Conservation (phyloP, 2,797 vertebrate species). For the Pseudochaenichthys georgianus region DNA sequence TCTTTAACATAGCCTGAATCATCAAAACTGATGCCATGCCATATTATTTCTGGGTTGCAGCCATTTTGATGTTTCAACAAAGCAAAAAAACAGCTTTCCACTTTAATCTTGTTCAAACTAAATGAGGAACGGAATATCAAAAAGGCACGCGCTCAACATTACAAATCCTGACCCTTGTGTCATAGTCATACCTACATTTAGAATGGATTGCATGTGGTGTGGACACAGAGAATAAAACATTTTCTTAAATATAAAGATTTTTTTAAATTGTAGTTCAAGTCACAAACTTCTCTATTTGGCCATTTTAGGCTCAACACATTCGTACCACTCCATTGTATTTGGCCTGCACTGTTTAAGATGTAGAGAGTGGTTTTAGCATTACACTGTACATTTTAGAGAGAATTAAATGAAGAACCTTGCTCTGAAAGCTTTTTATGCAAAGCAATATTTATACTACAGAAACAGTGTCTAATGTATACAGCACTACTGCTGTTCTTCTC, state of each 20-base stretch:
- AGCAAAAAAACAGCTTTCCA: slow-evolving; percentile 1
- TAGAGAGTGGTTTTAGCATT: not conserved
- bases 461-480: not conserved
- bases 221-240: not conserved
- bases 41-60: slow-evolving; percentile 6
- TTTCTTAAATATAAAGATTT: not conserved
- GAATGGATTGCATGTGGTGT: not conserved
- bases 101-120: not conserved
- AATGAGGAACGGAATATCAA: slow-evolving; percentile 4
- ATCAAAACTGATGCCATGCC: slow-evolving; percentile 11
- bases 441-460: not conserved
- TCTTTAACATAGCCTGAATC: slow-evolving; percentile 25
- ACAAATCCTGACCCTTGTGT: not conserved
- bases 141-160: not conserved
- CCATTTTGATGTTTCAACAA: slow-evolving; percentile 13
- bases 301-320: not conserved
- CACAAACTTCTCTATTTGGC: not conserved
- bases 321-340: not conserved
- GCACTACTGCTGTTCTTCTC: not conserved
- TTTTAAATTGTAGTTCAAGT: not conserved
- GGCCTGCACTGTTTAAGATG: too few species aligned
- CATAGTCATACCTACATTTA: not conserved
- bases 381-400: not conserved
- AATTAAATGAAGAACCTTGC: not conserved
- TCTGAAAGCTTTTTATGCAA: not conserved